These are phyloP conservation scores for Apodemia hepburni DNA, from an alignment of 2,888 invertebrate species.

Conservation along the genomic window DNA sequence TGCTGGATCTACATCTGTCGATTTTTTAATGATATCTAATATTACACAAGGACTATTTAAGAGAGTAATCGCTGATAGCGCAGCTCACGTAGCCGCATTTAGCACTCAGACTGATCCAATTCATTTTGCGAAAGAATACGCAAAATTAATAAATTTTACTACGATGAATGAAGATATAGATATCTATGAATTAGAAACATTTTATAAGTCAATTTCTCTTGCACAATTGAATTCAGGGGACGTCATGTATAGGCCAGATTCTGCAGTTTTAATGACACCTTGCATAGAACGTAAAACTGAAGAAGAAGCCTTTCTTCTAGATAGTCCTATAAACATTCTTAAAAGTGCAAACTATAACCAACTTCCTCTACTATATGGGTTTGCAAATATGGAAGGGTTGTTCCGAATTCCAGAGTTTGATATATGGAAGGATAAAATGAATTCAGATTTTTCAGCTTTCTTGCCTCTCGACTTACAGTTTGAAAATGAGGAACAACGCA, in stretches of 20 bases:
- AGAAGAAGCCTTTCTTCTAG: constrained; percentile 41
- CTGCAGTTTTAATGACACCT: constrained; percentile 35
- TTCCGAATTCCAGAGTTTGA: too few relatives aligned
- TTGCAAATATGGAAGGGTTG: too few relatives aligned
- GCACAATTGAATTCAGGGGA: constrained; percentile 35
- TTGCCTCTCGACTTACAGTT: constrained; percentile 47
- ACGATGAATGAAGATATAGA: constrained; percentile 36
- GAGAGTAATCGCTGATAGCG: constrained; percentile 51
- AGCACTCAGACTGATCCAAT: constrained; percentile 46
- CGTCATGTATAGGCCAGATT: constrained; percentile 30
- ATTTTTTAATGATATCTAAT: constrained; percentile 48
- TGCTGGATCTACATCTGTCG: constrained; percentile 49
- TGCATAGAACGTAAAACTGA: constrained; percentile 43
- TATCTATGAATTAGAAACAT: constrained; percentile 43
- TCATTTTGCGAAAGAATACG: constrained; percentile 44
- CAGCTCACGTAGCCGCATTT: constrained; percentile 38
- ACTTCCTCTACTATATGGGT: constrained; percentile 39
- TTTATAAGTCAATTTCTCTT: constrained; percentile 43
- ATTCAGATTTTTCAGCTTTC: constrained; percentile 46
- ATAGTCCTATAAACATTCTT: constrained; percentile 43
- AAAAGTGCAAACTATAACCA: constrained; percentile 40
- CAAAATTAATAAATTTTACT: constrained; percentile 38
- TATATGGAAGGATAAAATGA: constrained; percentile 35
- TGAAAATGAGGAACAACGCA: constrained; percentile 38
- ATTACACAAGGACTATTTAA: constrained; percentile 46